phyloP scores from a whole-genome alignment of 2,113 vertebrate species.

The Helogale parvula region DNA sequence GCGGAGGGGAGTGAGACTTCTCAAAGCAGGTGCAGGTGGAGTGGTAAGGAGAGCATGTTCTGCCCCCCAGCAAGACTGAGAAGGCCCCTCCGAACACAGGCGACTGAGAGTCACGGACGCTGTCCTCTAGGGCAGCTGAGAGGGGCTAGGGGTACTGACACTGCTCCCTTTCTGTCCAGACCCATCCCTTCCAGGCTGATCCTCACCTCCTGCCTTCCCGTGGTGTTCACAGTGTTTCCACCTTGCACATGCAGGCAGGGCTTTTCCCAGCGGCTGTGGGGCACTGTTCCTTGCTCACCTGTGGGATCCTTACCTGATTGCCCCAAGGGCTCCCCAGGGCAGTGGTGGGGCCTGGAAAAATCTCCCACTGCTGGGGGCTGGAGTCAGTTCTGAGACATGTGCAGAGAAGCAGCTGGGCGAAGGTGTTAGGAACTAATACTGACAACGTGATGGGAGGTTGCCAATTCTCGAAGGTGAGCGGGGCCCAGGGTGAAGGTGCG shows the following conservation, averaged over 20 bases:
- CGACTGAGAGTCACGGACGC: background rate
- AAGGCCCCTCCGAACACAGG: background rate
- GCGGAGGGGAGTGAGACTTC: background rate
- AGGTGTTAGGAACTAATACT: background rate
- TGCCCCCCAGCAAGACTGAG: background rate
- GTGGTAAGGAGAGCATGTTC: too few species aligned
- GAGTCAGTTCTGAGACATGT: accelerated
- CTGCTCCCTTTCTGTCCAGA: background rate
- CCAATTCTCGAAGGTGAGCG: accelerated
- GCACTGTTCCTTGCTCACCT: background rate
- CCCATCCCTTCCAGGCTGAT: accelerated
- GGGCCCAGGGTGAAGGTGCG: background rate
- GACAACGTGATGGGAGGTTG: background rate
- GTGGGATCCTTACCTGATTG: background rate
- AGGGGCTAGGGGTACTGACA: too few species aligned
- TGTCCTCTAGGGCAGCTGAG: background rate
- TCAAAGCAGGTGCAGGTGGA: background rate
- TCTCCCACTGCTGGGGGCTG: background rate
- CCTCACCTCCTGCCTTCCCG: background rate
- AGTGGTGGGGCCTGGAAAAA: background rate
- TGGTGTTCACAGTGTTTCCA: background rate
- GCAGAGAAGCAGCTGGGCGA: background rate
- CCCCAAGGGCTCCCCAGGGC: background rate
- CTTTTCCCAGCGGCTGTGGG: accelerated
- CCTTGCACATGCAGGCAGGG: accelerated